Conservation (phyloP, 2,113 vertebrate species). For the Sylvilagus bachmani region DNA sequence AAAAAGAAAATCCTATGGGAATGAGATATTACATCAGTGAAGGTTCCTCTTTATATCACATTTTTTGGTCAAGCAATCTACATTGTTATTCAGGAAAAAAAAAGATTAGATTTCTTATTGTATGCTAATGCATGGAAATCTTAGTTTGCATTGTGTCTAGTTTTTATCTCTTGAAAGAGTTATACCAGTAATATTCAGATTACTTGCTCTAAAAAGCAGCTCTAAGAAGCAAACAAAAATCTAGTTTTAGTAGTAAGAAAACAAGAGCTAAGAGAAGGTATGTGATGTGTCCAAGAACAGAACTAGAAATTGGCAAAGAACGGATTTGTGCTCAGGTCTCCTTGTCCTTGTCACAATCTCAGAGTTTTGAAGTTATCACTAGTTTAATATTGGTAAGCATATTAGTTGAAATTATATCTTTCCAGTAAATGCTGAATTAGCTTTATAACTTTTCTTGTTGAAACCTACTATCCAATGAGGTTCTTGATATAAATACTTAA, state of each 20-base stretch:
- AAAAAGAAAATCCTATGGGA: constrained; percentile 20
- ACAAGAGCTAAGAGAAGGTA: not conserved
- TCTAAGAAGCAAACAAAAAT: constrained; percentile 11
- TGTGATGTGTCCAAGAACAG: not conserved
- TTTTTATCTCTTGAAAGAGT: constrained; percentile 54
- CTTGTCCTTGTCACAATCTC: not conserved
- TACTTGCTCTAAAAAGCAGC: not conserved
- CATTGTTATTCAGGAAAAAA: not conserved
- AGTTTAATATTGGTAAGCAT: constrained; percentile 5
- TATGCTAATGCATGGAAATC: not conserved
- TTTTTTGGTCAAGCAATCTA: not conserved
- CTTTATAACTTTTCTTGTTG: not conserved
- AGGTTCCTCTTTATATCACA: not conserved
- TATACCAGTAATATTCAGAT: constrained; percentile 18
- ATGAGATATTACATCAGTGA: not conserved
- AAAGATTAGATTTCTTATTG: constrained; percentile 12
- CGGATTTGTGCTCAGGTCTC: not conserved
- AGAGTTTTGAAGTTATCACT: constrained; percentile 16
- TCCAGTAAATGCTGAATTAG: constrained; percentile 12
- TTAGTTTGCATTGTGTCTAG: constrained; percentile 26
- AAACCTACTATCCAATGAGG: not conserved
- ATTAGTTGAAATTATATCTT: constrained; percentile 16
- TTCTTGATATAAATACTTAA: not conserved
- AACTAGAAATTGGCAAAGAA: not conserved
- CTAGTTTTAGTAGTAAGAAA: not conserved